Evolutionary conservation across 2,888 invertebrate genomes (phyloP), one percentile per base, ranked within the genome.

Genomic region (Stratiomys singularior): DNA sequence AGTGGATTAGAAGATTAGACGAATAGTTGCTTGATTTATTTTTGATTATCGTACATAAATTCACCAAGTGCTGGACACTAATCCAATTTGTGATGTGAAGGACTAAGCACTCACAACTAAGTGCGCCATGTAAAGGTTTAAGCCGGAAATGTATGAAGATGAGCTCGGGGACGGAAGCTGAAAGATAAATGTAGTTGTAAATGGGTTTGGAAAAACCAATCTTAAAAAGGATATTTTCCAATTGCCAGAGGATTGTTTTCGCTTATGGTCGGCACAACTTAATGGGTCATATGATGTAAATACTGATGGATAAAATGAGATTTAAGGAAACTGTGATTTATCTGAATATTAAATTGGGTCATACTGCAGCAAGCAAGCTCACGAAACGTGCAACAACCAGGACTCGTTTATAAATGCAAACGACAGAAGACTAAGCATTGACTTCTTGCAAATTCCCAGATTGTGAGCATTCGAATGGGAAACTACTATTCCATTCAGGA

Each of bases 61-160:
- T 69, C 69, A 69, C 69, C 69, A 69, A 69, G 69, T 69, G 69
- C 69, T 47, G 69, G 69, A 69, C 69, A 69, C 69, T 69, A 69
- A 69, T 69, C 69, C 69, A 69, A 69, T 69, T 69, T 69, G 69
- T 69, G 69, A 69, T 69, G 15, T 47, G 30, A 69, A 46, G 47
- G 69, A 69, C 69, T 69, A 13, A 25, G 46, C 25, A 66, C 15
- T n/a, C 7, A 15, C 18, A 52, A 25, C 60, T 69, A 69, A 47
- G 47, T 69, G 21, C 37, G 47, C n/a, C 47, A 13, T 69, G 69
- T 69, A 69, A 67, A 69, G 23, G 69, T 69, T 69, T 23, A 47
- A 69, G 69, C 23, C 21, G 18, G 18, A 30, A 11, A 23, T 23
- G 66, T 66, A n/a, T 30, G 27, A 66, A 66, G 37, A 66, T 30